Evolutionary conservation across 2,797 vertebrate genomes (phyloP).

Genomic region (Pipistrellus kuhlii): DNA sequence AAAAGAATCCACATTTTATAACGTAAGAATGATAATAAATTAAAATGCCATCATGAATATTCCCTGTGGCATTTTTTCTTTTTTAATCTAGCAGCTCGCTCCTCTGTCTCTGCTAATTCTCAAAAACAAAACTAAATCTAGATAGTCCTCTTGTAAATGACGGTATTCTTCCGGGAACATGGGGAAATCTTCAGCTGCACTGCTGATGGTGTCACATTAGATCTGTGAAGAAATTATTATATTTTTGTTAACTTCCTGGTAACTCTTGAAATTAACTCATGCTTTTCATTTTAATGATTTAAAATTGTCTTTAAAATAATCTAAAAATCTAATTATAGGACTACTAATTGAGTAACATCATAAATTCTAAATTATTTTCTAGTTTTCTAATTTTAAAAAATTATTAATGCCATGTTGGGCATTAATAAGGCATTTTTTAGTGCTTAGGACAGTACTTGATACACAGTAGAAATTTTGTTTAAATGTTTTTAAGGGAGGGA

Average conservation of each 20-base stretch:
- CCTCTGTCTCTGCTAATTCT: slow-evolving; percentile 30
- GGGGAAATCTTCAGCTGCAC: slow-evolving; percentile 11
- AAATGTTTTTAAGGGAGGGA: neutral
- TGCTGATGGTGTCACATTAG: neutral
- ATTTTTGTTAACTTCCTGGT: slow-evolving; percentile 15
- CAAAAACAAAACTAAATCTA: slow-evolving; percentile 51
- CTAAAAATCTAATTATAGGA: slow-evolving; percentile 15
- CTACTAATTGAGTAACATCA: neutral
- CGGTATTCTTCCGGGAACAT: neutral
- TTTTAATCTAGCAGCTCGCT: neutral
- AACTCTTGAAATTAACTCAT: slow-evolving; percentile 34
- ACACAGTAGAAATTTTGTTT: neutral
- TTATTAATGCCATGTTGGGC: neutral
- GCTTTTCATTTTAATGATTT: neutral
- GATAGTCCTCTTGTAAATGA: slow-evolving; percentile 28
- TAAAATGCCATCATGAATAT: slow-evolving; percentile 26
- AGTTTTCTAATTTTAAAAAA: neutral
- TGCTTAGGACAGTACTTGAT: neutral
- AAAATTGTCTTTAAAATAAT: neutral
- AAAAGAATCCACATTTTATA: slow-evolving; percentile 66
- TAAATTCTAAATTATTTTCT: slow-evolving; percentile 20
- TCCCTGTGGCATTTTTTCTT: neutral
- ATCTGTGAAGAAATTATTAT: neutral
- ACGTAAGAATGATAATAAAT: slow-evolving; percentile 42
- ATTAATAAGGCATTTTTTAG: neutral